phyloP scores from a whole-genome alignment of 1,140 invertebrate genomes.

The Thaumatotibia leucotreta region DNA sequence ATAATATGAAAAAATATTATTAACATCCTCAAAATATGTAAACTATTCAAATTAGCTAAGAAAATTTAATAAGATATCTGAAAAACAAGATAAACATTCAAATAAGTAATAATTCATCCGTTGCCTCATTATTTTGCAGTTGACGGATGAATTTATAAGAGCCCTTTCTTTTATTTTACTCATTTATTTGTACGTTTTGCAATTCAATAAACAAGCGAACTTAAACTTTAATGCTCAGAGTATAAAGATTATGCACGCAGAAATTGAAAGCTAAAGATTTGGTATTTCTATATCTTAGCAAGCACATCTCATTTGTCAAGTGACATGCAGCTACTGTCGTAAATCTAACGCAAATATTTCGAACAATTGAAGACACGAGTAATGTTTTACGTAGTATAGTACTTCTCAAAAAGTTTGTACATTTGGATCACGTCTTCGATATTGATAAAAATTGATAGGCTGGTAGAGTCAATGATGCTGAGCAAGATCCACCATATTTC shows the following conservation, averaged over 20 bases:
- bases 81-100: slow-evolving; percentile 12
- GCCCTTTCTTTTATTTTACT: slow-evolving; percentile 5
- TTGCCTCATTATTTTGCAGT: slow-evolving; percentile 38
- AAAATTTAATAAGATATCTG: slow-evolving; percentile 13
- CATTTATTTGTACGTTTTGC: neutral
- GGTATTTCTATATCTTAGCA: neutral
- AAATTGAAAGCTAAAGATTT: neutral
- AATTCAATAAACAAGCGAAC: neutral
- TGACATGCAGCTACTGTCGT: slow-evolving; percentile 12
- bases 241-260: neutral
- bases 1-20: too few relatives aligned
- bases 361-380: neutral
- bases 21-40: too few relatives aligned
- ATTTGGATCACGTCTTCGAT: too few relatives aligned
- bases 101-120: slow-evolving; percentile 34
- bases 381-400: neutral
- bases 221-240: neutral
- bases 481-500: too few relatives aligned
- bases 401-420: too few relatives aligned
- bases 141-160: slow-evolving; percentile 51
- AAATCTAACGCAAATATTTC: slow-evolving; percentile 16
- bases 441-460: too few relatives aligned
- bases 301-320: slow-evolving; percentile 30
- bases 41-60: neutral
- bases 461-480: too few relatives aligned